These are phyloP conservation scores for Drosophila tropicalis DNA, from an alignment of 1,140 invertebrate genomes.

Conservation along the genomic window DNA sequence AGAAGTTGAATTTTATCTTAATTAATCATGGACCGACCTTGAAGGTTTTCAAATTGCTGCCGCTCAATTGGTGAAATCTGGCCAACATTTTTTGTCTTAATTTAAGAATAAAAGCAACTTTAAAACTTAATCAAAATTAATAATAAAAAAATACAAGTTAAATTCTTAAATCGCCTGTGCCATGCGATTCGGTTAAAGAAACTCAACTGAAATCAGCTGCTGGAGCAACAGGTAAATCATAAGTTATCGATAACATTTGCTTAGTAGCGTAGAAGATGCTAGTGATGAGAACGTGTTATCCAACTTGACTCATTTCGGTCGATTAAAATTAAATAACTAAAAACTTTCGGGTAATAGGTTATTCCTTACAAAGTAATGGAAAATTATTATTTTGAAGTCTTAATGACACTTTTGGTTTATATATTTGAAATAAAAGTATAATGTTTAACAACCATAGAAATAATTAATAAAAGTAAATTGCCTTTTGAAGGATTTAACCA, in stretches of 20 bases:
- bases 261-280: neutral
- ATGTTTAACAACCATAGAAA: too few species aligned
- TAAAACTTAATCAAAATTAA: neutral
- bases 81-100: slow-evolving; percentile 38
- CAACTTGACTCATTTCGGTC: too few species aligned
- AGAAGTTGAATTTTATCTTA: neutral
- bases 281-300: neutral
- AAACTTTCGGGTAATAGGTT: too few species aligned
- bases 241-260: slow-evolving; percentile 9
- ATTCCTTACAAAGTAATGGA: too few species aligned
- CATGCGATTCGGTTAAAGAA: slow-evolving; percentile 3
- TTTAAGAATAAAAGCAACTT: slow-evolving; percentile 14
- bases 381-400: too few species aligned
- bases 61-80: slow-evolving; percentile 18
- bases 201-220: slow-evolving; percentile 22
- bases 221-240: slow-evolving; percentile 12
- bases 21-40: slow-evolving; percentile 35
- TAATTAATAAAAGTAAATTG: too few species aligned
- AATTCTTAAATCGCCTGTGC: neutral
- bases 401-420: too few species aligned
- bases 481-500: too few species aligned
- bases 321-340: neutral
- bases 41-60: slow-evolving; percentile 24
- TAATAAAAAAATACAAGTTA: slow-evolving; percentile 12
- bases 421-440: too few species aligned